Percentiles rank a stretch among this genome's conserved stretches.
Conservation (phyloP, 1,140 invertebrate genomes). For the Ceratina calcarata region DNA sequence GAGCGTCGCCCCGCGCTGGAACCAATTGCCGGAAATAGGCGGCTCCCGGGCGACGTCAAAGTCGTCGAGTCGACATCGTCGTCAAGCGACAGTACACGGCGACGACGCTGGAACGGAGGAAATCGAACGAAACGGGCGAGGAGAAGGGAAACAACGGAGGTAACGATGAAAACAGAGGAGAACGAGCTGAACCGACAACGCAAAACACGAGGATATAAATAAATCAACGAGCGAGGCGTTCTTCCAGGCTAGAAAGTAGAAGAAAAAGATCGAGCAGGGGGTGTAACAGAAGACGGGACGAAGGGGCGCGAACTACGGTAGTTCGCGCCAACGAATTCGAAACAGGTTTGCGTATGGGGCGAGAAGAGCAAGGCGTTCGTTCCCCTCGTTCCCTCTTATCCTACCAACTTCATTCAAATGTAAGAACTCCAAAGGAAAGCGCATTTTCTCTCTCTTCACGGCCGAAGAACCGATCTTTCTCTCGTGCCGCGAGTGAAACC, state of each 20-base stretch:
- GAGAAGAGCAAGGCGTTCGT: neutral
- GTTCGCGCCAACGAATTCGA: conserved; percentile 51
- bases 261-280: conserved; percentile 16
- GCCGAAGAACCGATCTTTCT: conserved; percentile 38
- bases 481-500: conserved; percentile 35
- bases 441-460: conserved; percentile 38
- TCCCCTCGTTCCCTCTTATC: conserved; percentile 16
- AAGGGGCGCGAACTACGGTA: conserved; percentile 6
- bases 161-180: conserved; percentile 30
- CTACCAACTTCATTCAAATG: conserved; percentile 52
- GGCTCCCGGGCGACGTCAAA: conserved; percentile 53
- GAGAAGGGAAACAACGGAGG: conserved; percentile 27
- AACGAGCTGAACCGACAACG: conserved; percentile 33
- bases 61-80: conserved; percentile 21
- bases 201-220: conserved; percentile 59
- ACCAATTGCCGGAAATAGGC: conserved; percentile 65
- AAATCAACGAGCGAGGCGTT: conserved; percentile 46
- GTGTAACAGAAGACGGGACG: conserved; percentile 15
- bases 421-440: conserved; percentile 53
- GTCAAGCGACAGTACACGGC: neutral
- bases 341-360: conserved; percentile 3
- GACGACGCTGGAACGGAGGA: conserved; percentile 14
- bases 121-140: conserved; percentile 33
- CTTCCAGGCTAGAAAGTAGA: conserved; percentile 20
- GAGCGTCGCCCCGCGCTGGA: conserved; percentile 12